Base-by-base conservation (phyloP, 2,113 vertebrate species). In the Cyanoderma ruficeps region DNA sequence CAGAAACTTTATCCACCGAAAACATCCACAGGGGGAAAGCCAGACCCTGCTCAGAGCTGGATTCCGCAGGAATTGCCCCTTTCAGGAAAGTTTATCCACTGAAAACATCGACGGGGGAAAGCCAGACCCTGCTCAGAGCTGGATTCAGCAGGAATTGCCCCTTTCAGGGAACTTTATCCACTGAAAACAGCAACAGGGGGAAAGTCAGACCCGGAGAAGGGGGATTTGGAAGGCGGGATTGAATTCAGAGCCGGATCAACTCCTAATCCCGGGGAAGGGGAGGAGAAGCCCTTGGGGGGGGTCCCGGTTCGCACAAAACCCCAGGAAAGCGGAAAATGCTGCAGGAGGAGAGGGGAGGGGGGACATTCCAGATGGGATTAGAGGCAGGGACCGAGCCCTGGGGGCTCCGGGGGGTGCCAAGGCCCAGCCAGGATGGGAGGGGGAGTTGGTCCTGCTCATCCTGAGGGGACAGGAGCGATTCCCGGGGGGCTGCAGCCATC, bases 361-460 rank as follows among this genome's bases (percentile, higher is more conserved):
- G 86, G n/a, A n/a, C n/a, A 90, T 90, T 80, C 86, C 83, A 49
- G 44, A 10, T 5, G 70, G 79, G 83, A 86, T 81, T 28, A 94
- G 76, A 10, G 71, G 41, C 20, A 60, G 83, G 68, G 59, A 55
- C 0, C 5, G 46, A 91, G 59, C 46, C 44, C 80, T 3, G 49
- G 64, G 15, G 39, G 81, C 57, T 42, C 44, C 80, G 3, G 49
- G 69, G 15, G 35, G 81, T 63, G 50, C 13, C 4, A 15, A 55
- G 55, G 71, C 17, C 37, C 55, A 42, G 57, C 37, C 86, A 60
- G 44, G 55, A 35, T 0, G 1, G 35, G 35, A n/a, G 42, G 37
- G 17, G 47, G 27, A 31, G 19, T 1, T 10, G 46, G 21, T 67
- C 4, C 31, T 64, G 20, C 19, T 23, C 17, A 6, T 24, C 3